Evolutionary conservation across 2,113 vertebrate species (phyloP).

Genomic region (Zapus hudsonius): DNA sequence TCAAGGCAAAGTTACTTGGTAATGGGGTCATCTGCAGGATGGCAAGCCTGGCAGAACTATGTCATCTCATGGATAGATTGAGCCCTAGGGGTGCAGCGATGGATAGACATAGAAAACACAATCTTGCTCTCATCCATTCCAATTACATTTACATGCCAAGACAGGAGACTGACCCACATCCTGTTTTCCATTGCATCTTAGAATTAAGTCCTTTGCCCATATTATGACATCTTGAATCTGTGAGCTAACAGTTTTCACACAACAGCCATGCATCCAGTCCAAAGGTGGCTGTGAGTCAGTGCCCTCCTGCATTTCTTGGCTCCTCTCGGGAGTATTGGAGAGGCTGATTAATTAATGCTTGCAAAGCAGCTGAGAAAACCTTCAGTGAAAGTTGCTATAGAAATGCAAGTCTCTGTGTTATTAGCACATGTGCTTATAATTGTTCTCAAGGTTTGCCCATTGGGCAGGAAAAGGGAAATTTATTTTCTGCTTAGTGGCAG

Average conservation of each 20-base stretch:
- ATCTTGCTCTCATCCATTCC: not conserved
- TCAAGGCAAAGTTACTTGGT: conserved; percentile 43
- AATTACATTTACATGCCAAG: not conserved
- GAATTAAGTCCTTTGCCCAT: not conserved
- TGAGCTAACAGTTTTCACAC: conserved; percentile 42
- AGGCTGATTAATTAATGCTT: conserved; percentile 68
- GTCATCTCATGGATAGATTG: not conserved
- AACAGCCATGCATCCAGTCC: conserved; percentile 45
- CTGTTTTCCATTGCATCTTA: not conserved
- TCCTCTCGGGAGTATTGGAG: not conserved
- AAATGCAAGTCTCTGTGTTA: conserved; percentile 29
- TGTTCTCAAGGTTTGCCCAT: conserved; percentile 60
- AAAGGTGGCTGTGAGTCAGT: conserved; percentile 22
- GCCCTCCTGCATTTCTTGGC: not conserved
- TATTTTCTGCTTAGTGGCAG: conserved; percentile 29
- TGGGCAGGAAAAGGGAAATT: conserved; percentile 21
- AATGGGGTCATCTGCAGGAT: conserved; percentile 43
- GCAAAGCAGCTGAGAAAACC: conserved; percentile 51
- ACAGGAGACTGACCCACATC: not conserved
- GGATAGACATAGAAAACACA: not conserved
- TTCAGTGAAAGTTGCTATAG: conserved; percentile 58
- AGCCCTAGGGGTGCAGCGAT: not conserved
- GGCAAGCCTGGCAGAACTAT: not conserved
- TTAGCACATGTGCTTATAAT: conserved; percentile 17
- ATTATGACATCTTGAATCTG: conserved; percentile 34